Evolutionary conservation across 2,888 invertebrate genomes (phyloP).

Genomic region (Thysanoteuthis rhombus): DNA sequence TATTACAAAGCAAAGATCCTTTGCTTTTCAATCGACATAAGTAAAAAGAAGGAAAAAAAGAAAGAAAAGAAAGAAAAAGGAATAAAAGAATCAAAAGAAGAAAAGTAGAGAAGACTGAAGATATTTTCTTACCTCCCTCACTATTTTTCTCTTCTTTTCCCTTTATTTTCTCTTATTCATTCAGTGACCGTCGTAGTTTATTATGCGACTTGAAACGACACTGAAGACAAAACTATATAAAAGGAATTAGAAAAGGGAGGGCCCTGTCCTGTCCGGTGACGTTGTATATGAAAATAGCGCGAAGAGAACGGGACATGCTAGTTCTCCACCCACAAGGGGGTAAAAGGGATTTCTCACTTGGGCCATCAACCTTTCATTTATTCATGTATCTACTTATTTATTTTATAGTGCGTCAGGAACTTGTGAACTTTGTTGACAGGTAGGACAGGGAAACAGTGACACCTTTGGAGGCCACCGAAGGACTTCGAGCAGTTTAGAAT

Average conservation of each 20-base stretch:
- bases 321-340: not conserved
- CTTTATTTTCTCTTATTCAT: not conserved
- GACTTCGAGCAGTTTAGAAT: too few relatives aligned
- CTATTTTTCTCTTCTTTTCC: not conserved
- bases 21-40: not conserved
- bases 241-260: not conserved
- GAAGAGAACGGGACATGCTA: not conserved
- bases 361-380: too few relatives aligned
- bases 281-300: not conserved
- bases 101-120: not conserved
- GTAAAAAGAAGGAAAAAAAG: not conserved
- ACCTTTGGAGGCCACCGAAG: too few relatives aligned
- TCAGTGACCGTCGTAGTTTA: not conserved
- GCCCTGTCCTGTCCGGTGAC: not conserved
- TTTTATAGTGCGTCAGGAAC: too few relatives aligned
- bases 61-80: not conserved
- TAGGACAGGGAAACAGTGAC: too few relatives aligned
- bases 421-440: too few relatives aligned
- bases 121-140: not conserved
- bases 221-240: not conserved
- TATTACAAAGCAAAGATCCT: not conserved
- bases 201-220: not conserved
- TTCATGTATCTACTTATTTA: too few relatives aligned
- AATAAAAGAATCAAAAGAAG: not conserved
- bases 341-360: too few relatives aligned